Conservation (phyloP, 2,888 invertebrate species). For the Lasioglossum vierecki region DNA sequence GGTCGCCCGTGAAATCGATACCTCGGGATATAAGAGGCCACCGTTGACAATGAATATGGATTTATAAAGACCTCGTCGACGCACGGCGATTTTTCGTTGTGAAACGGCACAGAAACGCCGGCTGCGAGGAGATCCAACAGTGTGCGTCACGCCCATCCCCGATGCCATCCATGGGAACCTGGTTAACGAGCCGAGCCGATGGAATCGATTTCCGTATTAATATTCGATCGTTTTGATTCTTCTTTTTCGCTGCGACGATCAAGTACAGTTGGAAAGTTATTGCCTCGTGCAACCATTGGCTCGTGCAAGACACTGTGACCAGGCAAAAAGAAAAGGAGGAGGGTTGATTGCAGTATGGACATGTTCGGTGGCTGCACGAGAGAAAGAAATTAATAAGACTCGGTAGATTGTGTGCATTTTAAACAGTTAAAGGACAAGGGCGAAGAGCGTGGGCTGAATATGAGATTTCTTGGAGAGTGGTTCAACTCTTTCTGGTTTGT, state of each 20-base stretch:
- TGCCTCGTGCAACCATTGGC: neutral
- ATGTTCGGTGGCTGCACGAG: neutral
- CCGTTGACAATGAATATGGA: constrained; percentile 48
- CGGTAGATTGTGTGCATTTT: neutral
- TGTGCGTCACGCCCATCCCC: constrained; percentile 14
- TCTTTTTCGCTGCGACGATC: neutral
- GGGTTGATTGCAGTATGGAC: neutral
- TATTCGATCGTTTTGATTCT: neutral
- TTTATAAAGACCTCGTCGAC: constrained; percentile 47
- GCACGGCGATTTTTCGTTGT: constrained; percentile 15
- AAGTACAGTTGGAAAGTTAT: constrained; percentile 5
- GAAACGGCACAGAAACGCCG: neutral
- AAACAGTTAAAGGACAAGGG: neutral
- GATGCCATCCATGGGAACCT: neutral
- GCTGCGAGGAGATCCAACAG: constrained; percentile 8
- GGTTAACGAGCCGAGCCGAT: neutral
- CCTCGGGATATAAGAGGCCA: neutral
- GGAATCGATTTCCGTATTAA: constrained; percentile 41
- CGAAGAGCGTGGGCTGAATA: neutral
- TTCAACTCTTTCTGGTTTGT: no score
- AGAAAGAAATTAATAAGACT: neutral
- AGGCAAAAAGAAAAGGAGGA: neutral
- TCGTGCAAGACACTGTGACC: neutral
- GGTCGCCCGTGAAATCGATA: constrained; percentile 49
- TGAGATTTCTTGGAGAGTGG: neutral